A percentile compares a stretch with the other conserved stretches of the same genome.
phyloP scores from a whole-genome alignment of 92 coral and sea anemone species.

The Umimayanthus chanpuru region DNA sequence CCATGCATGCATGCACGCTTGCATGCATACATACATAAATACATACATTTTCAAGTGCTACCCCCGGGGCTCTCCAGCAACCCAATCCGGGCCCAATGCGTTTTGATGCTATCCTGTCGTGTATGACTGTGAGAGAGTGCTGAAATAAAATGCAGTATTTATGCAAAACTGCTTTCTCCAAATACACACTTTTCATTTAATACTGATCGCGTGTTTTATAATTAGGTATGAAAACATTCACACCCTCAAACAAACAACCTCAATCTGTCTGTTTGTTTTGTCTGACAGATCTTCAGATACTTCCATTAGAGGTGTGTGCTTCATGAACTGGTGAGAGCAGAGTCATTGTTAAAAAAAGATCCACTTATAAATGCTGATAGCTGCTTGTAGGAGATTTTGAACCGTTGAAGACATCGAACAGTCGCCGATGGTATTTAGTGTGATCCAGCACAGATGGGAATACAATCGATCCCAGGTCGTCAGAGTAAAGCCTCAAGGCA shows the following conservation, averaged over 20 bases:
- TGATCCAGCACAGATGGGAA: not conserved
- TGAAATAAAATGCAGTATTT: no score
- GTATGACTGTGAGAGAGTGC: not conserved
- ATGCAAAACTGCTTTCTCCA: not conserved
- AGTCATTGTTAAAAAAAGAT: not conserved
- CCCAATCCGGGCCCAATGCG: no score
- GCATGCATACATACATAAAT: no score
- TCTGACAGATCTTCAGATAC: slow-evolving; percentile 22
- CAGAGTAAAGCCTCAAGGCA: not conserved
- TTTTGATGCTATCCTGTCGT: not conserved
- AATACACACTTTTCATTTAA: not conserved
- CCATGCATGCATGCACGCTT: no score
- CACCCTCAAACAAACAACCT: not conserved
- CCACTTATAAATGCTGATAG: slow-evolving; percentile 5
- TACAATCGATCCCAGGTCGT: not conserved
- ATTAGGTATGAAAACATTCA: slow-evolving; percentile 16
- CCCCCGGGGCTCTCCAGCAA: no score
- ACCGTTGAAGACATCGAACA: not conserved
- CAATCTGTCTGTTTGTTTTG: slow-evolving; percentile 32
- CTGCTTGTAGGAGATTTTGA: not conserved
- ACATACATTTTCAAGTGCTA: no score
- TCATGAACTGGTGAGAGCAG: not conserved
- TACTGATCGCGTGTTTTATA: not conserved
- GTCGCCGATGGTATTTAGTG: not conserved
- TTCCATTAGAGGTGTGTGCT: slow-evolving; percentile 20